Evolutionary conservation across 2,888 invertebrate species (phyloP), one percentile per base, ranked within the genome.

Genomic region (Cerastoderma edule): DNA sequence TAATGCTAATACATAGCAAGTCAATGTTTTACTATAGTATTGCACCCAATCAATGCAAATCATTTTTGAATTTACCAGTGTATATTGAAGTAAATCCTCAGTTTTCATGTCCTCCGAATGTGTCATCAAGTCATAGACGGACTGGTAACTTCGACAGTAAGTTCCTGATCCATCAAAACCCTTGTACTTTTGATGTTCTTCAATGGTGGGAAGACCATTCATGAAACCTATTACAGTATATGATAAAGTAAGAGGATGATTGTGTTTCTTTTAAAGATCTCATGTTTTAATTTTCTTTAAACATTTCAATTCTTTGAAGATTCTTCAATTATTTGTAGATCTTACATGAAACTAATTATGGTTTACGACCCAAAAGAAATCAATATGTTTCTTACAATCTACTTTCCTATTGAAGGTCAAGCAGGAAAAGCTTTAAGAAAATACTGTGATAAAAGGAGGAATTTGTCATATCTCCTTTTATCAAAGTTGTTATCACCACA

Each of bases 51-150:
- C 22, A 53, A 16, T 13, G 8, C 53, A 53, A 53, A 53, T 53
- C 8, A 22, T 53, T 53, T n/a, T 27, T n/a, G n/a, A 35, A 80
- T 75, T 78, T 72, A 92, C 92, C 85, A 91, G 57, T 13, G 90
- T 72, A 78, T 96, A 96, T 83, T 95, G 95, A 80, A 95, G 94
- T 70, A 95, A 93, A 89, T 96, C 96, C 1, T 94, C 93, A 28
- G 83, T 72, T 5, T 76, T 76, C 93, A 96, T 95, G 86, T 95
- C 95, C 24, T 95, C 94, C 67, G 96, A 94, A 92, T 97, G 96
- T 1, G 96, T 95, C 76, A 96, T 92, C 13, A 97, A 93, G 72
- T 95, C 94, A 91, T 95, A 95, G 89, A 97, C 95, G 77, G 95
- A 94, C 83, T 85, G 84, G 78, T 95, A 95, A 92, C 78, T 86